Conservation (phyloP, 2,113 vertebrate species). For the Callipepla californica region DNA sequence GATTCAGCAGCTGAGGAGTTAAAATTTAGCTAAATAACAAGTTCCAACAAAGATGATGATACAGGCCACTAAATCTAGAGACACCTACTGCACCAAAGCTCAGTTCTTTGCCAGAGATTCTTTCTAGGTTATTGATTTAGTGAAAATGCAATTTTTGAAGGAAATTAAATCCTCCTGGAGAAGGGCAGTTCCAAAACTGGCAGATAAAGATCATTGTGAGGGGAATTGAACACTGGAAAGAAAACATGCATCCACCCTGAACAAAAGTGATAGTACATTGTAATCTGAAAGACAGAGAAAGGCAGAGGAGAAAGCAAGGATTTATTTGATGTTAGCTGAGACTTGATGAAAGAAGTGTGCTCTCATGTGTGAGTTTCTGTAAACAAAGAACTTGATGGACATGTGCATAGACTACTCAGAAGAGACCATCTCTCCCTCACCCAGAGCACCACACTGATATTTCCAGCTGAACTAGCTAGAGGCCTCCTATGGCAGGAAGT, state of each 20-base stretch:
- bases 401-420: not conserved
- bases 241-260: not conserved
- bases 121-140: not conserved
- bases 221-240: not conserved
- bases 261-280: not conserved
- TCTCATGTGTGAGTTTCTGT: not conserved
- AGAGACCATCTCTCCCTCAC: not conserved
- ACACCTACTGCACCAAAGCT: conserved; percentile 1
- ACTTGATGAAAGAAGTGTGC: not conserved
- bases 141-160: conserved; percentile 22
- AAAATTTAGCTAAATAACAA: not conserved
- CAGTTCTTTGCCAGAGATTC: not conserved
- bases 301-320: not conserved
- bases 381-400: not conserved
- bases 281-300: not conserved
- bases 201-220: conserved; percentile 16
- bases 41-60: not conserved
- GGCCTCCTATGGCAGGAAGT: conserved; percentile 15
- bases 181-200: not conserved
- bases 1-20: not conserved
- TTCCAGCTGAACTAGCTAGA: not conserved
- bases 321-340: not conserved
- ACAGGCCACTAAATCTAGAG: conserved; percentile 1
- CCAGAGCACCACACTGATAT: not conserved
- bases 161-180: conserved; percentile 19